These are phyloP conservation scores for Dryomyza anilis DNA, from an alignment of 2,888 invertebrate genomes.

Conservation along the genomic window DNA sequence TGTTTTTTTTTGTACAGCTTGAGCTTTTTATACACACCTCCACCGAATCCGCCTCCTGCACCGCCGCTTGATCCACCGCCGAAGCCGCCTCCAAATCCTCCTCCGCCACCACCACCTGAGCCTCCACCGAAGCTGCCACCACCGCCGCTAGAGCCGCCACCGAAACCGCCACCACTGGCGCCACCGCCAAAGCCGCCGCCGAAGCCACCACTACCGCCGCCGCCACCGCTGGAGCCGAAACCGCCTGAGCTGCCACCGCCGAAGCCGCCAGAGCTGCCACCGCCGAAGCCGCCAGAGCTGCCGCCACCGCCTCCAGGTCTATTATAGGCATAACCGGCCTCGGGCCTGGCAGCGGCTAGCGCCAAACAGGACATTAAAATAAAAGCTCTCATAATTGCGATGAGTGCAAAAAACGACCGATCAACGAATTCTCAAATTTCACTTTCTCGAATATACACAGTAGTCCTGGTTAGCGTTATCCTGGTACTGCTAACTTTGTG, in stretches of 20 bases:
- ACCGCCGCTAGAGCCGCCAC: slow-evolving; percentile 40
- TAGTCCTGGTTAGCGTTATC: slow-evolving; percentile 35
- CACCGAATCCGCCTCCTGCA: slow-evolving; percentile 36
- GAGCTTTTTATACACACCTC: neutral
- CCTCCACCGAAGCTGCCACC: slow-evolving; percentile 44
- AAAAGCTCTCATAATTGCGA: slow-evolving; percentile 59
- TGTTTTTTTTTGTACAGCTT: too few relatives aligned
- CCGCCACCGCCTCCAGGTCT: slow-evolving; percentile 60
- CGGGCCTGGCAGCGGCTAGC: slow-evolving; percentile 59
- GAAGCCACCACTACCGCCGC: slow-evolving; percentile 39
- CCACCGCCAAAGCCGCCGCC: slow-evolving; percentile 42
- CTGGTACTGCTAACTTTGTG: slow-evolving; percentile 27
- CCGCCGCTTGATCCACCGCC: slow-evolving; percentile 41
- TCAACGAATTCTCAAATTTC: too few relatives aligned
- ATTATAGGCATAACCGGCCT: slow-evolving; percentile 62
- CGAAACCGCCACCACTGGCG: slow-evolving; percentile 32
- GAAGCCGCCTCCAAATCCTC: slow-evolving; percentile 41
- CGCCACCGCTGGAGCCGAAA: slow-evolving; percentile 40
- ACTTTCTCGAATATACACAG: too few relatives aligned
- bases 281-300: slow-evolving; percentile 42
- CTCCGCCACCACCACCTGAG: slow-evolving; percentile 44
- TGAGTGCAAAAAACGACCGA: too few relatives aligned
- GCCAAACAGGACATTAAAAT: slow-evolving; percentile 62
- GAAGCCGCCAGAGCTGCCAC: slow-evolving; percentile 41
- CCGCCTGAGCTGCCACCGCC: slow-evolving; percentile 42